A percentile compares a stretch with the other conserved stretches of the same genome.
phyloP scores from a whole-genome alignment of 2,797 vertebrate species.

The Rhincodon typus region DNA sequence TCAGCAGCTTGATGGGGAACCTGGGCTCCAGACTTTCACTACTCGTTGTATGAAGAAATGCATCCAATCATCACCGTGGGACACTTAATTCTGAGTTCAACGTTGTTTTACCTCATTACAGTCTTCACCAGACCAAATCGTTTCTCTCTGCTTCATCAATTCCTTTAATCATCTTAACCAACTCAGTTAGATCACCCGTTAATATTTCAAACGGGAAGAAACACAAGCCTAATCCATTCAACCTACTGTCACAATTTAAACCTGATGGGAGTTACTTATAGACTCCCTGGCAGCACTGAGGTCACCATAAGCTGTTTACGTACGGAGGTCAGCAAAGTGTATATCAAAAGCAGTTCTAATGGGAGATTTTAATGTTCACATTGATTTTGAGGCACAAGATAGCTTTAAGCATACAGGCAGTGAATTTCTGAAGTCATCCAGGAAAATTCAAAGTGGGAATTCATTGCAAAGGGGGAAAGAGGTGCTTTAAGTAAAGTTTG shows the following conservation, averaged over 20 bases:
- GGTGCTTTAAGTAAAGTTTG: too few species aligned
- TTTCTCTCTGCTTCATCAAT: neutral
- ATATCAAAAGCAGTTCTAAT: neutral
- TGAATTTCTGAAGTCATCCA: neutral
- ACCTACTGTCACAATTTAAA: too few species aligned
- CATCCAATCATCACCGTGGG: neutral
- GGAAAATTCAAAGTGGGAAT: neutral
- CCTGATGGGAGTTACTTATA: too few species aligned
- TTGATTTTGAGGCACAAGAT: neutral
- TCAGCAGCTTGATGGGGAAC: neutral
- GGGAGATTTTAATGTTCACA: neutral
- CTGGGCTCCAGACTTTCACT: neutral
- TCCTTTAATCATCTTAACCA: neutral
- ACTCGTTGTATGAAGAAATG: neutral
- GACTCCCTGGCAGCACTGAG: neutral
- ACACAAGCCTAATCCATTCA: too few species aligned
- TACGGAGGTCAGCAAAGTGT: neutral
- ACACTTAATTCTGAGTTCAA: neutral
- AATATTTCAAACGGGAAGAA: too few species aligned
- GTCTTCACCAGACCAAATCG: neutral
- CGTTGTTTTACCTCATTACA: neutral
- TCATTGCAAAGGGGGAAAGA: too few species aligned
- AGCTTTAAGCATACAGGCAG: neutral
- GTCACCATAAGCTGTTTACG: neutral
- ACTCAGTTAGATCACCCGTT: too few species aligned